Conservation (phyloP, 2,888 invertebrate genomes). For the Linyphia triangularis region DNA sequence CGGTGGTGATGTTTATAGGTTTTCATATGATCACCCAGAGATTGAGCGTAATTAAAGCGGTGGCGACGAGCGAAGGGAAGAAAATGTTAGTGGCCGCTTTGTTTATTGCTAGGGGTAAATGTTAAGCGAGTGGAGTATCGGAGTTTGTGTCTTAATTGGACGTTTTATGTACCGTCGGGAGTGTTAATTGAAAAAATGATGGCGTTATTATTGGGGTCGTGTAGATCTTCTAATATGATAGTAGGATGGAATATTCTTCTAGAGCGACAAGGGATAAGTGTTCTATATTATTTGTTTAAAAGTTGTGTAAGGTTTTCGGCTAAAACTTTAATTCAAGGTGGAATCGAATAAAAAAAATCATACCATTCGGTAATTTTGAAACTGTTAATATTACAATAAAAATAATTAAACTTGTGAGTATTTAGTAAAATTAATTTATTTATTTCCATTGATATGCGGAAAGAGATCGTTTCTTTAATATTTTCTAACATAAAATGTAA, state of each 20-base stretch:
- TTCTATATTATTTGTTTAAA: no score
- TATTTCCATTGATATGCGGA: no score
- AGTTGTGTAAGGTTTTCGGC: no score
- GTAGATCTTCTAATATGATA: background rate
- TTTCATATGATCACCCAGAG: background rate
- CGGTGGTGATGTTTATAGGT: slow-evolving; percentile 20
- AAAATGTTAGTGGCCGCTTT: background rate
- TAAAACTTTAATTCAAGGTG: no score
- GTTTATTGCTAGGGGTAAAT: slow-evolving; percentile 7
- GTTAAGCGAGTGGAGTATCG: background rate
- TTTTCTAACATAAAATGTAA: no score
- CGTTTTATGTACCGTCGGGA: slow-evolving; percentile 36
- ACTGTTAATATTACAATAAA: no score
- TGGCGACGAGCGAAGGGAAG: slow-evolving; percentile 10
- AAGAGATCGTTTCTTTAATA: no score
- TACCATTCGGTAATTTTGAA: no score
- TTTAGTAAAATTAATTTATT: no score
- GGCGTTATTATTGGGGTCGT: background rate
- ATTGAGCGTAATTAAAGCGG: slow-evolving; percentile 42
- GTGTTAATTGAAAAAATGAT: slow-evolving; percentile 39
- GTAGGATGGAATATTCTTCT: background rate
- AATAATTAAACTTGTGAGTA: no score
- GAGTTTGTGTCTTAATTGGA: slow-evolving; percentile 4
- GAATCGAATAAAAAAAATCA: no score
- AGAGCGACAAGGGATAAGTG: background rate